Percentiles rank a stretch among this genome's conserved stretches.
phyloP scores from a whole-genome alignment of 1,140 invertebrate species.

The Macrosteles quadrilineatus region DNA sequence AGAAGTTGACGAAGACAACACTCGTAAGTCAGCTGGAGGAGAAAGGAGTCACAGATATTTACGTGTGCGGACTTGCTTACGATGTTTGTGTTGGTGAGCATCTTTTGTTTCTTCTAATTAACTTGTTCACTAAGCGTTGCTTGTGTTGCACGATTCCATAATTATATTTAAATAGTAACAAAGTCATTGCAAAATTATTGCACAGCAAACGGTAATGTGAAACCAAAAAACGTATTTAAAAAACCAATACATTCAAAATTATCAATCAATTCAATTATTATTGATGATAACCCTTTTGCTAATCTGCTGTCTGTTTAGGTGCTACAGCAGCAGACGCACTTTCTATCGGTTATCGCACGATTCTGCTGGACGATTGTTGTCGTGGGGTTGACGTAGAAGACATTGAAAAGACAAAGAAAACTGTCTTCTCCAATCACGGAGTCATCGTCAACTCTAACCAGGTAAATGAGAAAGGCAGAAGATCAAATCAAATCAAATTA shows the following conservation, averaged over 20 bases:
- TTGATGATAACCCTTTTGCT: too few species aligned
- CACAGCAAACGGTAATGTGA: too few species aligned
- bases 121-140: not conserved
- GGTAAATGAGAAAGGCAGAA: too few species aligned
- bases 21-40: conserved; percentile 77
- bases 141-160: too few species aligned
- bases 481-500: not conserved
- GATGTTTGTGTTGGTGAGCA: conserved; percentile 94
- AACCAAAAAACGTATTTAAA: too few species aligned
- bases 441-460: conserved; percentile 74
- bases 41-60: conserved; percentile 87
- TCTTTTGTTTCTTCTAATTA: too few species aligned
- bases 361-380: conserved; percentile 88
- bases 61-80: conserved; percentile 92
- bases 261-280: too few species aligned
- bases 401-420: conserved; percentile 79
- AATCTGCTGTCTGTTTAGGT: conserved; percentile 52
- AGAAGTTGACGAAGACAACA: conserved; percentile 84
- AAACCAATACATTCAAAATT: too few species aligned
- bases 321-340: conserved; percentile 85
- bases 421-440: conserved; percentile 70
- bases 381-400: conserved; percentile 83
- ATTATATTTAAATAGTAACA: too few species aligned
- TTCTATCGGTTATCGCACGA: conserved; percentile 85
- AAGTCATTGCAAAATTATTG: too few species aligned